These are phyloP conservation scores for Thomomys bottae DNA, from an alignment of 2,113 vertebrate genomes.

Conservation along the genomic window DNA sequence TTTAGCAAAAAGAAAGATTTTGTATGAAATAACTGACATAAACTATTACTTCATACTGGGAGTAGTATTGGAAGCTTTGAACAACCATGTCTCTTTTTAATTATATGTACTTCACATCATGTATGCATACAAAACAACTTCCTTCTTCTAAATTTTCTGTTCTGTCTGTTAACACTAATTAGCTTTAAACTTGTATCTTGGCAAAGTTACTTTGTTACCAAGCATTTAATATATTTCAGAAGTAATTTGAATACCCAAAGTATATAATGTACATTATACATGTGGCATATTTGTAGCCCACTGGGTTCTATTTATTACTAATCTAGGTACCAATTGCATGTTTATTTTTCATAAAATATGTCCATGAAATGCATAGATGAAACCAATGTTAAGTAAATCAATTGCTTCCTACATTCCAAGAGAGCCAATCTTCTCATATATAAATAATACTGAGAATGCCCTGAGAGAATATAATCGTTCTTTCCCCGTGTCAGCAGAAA, in stretches of 20 bases:
- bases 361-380: constrained; percentile 58
- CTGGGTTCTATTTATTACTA: constrained; percentile 60
- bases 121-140: neutral
- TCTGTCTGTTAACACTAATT: constrained; percentile 3
- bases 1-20: neutral
- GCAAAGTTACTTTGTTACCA: constrained; percentile 16
- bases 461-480: constrained; percentile 25
- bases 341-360: constrained; percentile 45
- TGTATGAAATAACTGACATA: neutral
- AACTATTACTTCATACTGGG: neutral
- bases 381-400: constrained; percentile 64
- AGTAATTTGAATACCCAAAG: constrained; percentile 13
- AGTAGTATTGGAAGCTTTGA: neutral
- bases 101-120: neutral
- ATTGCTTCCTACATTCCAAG: constrained; percentile 52
- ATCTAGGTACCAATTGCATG: constrained; percentile 50
- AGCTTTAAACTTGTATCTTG: constrained; percentile 60
- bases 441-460: constrained; percentile 12
- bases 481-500: constrained; percentile 63
- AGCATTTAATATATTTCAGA: constrained; percentile 16
- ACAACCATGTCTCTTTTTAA: neutral
- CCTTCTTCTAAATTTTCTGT: neutral
- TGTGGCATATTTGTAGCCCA: constrained; percentile 54
- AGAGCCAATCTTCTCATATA: constrained; percentile 58
- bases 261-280: neutral